Evolutionary conservation across 2,797 vertebrate genomes (phyloP), one percentile per base, ranked within the genome.

Genomic region (Amblyraja radiata): DNA sequence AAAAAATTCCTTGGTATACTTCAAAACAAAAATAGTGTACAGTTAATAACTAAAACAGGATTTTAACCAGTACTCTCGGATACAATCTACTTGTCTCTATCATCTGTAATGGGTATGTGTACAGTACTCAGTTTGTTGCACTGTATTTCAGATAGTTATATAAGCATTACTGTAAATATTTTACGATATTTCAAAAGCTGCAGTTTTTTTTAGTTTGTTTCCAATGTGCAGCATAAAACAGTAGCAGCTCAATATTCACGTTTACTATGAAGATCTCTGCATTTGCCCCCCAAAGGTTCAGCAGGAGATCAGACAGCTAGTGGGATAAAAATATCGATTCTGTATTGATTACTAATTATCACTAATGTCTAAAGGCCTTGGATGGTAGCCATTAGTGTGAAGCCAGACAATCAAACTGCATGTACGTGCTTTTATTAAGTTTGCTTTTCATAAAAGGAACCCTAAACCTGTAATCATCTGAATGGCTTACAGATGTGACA

Each of bases 401-500:
- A 88, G n/a, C 61, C 84, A 68, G 63, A 8, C 84, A 88, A 68
- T 88, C 84, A 88, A 14, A 32, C 61, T 68, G n/a, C n/a, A 63
- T 86, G 58, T 68, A 65, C 7, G 84, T 63, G n/a, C 84, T 88
- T 88, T 88, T 88, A 88, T 88, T 88, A 68, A 63, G 84, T 88
- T 88, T 68, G 84, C 63, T 88, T 88, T 88, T 88, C 63, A 88
- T 88, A 36, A 63, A 65, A 68, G 84, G 63, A 88, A 88, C 21
- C 61, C n/a, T 88, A 88, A 88, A 88, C 84, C 84, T 88, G 84
- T 88, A 88, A 88, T 88, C 84, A 65, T 88, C 84, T 88, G 65
- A 88, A 88, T 88, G 84, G 61, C 65, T 88, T 68, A 88, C 84
- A 88, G 84, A 88, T 88, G 84, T 88, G 84, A 88, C 84, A 88